Conservation (phyloP, 1,140 invertebrate species). For the Brachionus calyciflorus region DNA sequence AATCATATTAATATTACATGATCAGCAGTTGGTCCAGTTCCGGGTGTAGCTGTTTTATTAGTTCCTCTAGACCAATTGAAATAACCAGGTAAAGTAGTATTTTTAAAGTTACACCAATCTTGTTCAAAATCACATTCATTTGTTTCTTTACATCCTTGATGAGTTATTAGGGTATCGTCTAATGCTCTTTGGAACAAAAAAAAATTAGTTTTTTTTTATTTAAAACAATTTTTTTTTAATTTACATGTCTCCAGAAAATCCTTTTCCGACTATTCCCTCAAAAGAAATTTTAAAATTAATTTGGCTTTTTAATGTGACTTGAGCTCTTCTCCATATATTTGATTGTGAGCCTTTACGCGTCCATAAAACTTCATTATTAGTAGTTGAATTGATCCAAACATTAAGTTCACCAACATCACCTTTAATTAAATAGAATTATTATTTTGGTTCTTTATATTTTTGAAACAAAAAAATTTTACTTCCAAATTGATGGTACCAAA, state of each 20-base stretch:
- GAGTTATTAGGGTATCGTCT: conserved; percentile 28
- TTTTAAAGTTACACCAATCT: conserved; percentile 50
- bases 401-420: conserved; percentile 11
- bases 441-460: neutral
- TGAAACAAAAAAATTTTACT: neutral
- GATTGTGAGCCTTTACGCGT: conserved; percentile 53
- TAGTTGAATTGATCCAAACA: conserved; percentile 25
- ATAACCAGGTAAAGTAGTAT: conserved; percentile 41
- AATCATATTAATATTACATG: conserved; percentile 48
- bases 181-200: neutral
- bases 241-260: conserved; percentile 49
- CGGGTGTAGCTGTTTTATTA: conserved; percentile 25
- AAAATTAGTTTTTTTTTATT: neutral
- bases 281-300: conserved; percentile 25
- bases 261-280: conserved; percentile 42
- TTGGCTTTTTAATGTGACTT: conserved; percentile 49
- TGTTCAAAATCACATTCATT: conserved; percentile 51
- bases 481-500: conserved; percentile 43
- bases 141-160: conserved; percentile 20
- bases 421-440: too few species aligned
- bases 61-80: conserved; percentile 37
- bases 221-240: neutral
- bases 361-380: conserved; percentile 50
- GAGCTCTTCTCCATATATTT: conserved; percentile 54
- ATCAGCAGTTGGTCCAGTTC: conserved; percentile 48